These are phyloP conservation scores for Caerostris extrusa DNA, from an alignment of 1,140 invertebrate genomes.

Conservation along the genomic window DNA sequence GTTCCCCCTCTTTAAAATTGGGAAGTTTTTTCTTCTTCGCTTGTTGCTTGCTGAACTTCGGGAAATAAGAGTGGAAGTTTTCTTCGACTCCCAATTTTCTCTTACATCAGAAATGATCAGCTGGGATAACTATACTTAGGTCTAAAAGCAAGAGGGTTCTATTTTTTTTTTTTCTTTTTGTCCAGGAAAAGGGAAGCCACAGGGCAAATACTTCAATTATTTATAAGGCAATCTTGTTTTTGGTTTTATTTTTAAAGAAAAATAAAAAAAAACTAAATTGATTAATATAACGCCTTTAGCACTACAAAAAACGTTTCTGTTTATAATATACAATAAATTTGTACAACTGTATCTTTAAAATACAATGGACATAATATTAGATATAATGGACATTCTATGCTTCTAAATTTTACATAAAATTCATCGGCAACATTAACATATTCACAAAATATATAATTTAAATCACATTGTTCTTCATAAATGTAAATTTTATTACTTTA, in stretches of 20 bases:
- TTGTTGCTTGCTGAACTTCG: not conserved
- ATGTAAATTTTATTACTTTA: not conserved
- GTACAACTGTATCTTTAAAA: no score
- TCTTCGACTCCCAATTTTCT: slow-evolving; percentile 6
- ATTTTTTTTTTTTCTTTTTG: not conserved
- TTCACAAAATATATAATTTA: not conserved
- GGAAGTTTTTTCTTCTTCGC: slow-evolving; percentile 12
- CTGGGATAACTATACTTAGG: not conserved
- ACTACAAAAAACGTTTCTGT: no score
- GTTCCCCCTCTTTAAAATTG: slow-evolving; percentile 34
- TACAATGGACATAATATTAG: no score
- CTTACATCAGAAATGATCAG: slow-evolving; percentile 11
- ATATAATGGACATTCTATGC: no score
- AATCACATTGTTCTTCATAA: not conserved
- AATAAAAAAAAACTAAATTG: no score
- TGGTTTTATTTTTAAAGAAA: no score
- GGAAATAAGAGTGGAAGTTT: not conserved
- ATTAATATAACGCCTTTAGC: no score
- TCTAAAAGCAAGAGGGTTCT: not conserved
- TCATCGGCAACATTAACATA: not conserved
- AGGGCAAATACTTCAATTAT: slow-evolving; percentile 36
- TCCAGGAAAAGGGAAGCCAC: not conserved
- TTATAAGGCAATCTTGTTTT: not conserved
- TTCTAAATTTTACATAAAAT: no score
- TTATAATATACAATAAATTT: no score